A percentile compares a stretch with the other conserved stretches of the same genome.
phyloP scores from a whole-genome alignment of 2,113 vertebrate genomes.

The Thunnus thynnus region DNA sequence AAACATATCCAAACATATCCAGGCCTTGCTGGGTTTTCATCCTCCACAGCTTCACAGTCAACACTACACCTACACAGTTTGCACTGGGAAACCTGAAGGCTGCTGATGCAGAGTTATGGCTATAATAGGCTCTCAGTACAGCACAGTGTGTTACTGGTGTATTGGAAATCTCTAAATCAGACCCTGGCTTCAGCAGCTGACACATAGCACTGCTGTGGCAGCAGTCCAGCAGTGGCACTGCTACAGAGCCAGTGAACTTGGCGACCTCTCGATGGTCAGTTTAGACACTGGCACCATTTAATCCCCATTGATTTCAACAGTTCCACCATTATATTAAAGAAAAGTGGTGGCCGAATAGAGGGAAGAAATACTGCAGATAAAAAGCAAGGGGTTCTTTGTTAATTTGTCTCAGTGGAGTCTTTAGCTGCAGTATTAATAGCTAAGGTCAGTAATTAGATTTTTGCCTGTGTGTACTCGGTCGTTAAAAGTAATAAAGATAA shows the following conservation, averaged over 20 bases:
- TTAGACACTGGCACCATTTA: constrained; percentile 43
- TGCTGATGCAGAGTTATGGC: constrained; percentile 52
- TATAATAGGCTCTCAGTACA: constrained; percentile 2
- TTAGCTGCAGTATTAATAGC: constrained; percentile 14
- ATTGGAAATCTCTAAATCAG: constrained; percentile 63
- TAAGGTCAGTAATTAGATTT: constrained; percentile 22
- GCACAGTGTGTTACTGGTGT: constrained; percentile 25
- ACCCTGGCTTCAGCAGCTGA: constrained; percentile 35
- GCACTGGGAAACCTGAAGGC: neutral
- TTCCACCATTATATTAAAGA: constrained; percentile 26
- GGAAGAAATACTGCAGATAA: constrained; percentile 11
- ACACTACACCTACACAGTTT: neutral
- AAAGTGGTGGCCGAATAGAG: neutral
- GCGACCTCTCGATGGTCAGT: constrained; percentile 22
- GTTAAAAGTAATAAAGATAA: neutral
- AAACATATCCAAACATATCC: neutral
- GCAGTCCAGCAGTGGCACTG: constrained; percentile 26
- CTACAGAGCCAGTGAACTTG: constrained; percentile 22
- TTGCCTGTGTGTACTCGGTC: neutral
- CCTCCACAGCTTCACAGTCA: neutral
- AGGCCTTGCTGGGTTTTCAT: neutral
- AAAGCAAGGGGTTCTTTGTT: neutral
- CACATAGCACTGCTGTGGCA: constrained; percentile 15
- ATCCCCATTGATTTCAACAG: constrained; percentile 48
- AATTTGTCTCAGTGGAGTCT: constrained; percentile 17